Base-by-base conservation (phyloP, 2,797 vertebrate species). In the Phaenicophaeus curvirostris region DNA sequence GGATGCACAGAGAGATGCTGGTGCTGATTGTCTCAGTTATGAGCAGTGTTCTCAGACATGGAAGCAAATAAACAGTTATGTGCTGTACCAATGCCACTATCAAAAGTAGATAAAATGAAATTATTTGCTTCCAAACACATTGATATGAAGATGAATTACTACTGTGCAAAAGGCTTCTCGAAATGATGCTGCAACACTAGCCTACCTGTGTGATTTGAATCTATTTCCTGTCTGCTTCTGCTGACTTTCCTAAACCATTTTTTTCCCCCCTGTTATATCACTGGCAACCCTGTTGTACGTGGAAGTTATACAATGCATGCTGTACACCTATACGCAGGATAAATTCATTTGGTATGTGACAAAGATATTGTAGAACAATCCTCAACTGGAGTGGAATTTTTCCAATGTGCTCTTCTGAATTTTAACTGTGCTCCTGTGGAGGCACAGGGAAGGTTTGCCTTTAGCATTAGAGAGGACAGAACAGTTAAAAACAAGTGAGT, bases 381-480 rank as follows among this genome's bases (percentile, higher is more conserved):
- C 37, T 25, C 41, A 78, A 6, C 15, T 48, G 63, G 19, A 77
- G 28, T 55, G 54, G 62, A 80, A 33, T 72, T 81, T 92, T 92
- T 90, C 27, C 37, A 39, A 8, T 25, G 16, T 46, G n/a, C n/a
- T 71, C 19, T 39, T 85, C 41, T 93, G 87, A 77, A 92, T 87
- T 83, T 89, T 79, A 94, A 78, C 27, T 82, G 59, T 91, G 42
- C 50, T 93, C 58, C 57, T 35, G 18, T 74, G 25, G 80, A 88
- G 82, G 58, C 74, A 53, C 12, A 33, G 39, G 62, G 44, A 91
- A 65, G 14, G 51, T 85, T 95, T 94, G 53, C 58, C 54, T 92
- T 89, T 76, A 71, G 53, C 37, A 31, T 90, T 44, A 71, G 33
- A 82, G 46, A 76, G 24, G 18, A 30, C 85, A 37, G 37, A 82